Evolutionary conservation across 92 coral and sea anemone genomes (phyloP), one percentile per base, ranked within the genome.

Genomic region (Paragorgia papillata): DNA sequence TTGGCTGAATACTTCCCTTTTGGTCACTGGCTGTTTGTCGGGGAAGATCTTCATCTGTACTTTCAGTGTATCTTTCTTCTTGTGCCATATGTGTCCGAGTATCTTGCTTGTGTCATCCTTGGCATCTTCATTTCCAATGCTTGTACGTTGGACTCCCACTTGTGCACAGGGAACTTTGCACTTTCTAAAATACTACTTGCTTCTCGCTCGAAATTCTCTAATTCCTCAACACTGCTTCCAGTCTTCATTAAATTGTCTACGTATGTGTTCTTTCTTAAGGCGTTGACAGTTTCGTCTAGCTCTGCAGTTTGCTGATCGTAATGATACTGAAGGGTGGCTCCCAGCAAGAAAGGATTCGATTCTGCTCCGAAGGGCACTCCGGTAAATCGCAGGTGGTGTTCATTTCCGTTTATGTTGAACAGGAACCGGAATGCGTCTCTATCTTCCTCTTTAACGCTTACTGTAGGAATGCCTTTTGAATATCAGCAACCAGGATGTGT

Each of bases 401-500:
- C 86, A 27, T 61, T 49, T 46, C 63, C 79, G 31, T 76, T 68
- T 31, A 82, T 33, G 50, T 82, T 76, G 61, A 76, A 82, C 54
- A 75, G 61, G 69, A 86, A 82, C 26, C 69, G 63, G 43, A 82
- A 76, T 18, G 75, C 76, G 21, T 76, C 90, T 50, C 86, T 21
- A 30, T 82, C 75, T 60, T 61, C 80, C 53, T 81, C 86, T 27
- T 34, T 49, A 44, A 68, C 60, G 12, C 51, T 79, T 9, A 76
- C 81, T 82, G 89, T 33, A 82, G 53, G 40, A 82, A 86, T 9
- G 81, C 89, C 66, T 82, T 82, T 28, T 77, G 68, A 27, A 82
- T 29, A 26, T 82, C 89, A 1, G 67, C 86, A 3, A 81, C 48
- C 24, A 58, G 54, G 31, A 85, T 46, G 39, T 81, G 79, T 17